Percentiles rank a stretch among this genome's conserved stretches.
phyloP scores from a whole-genome alignment of 2,113 vertebrate genomes.

The Ptychochromis oligacanthus region DNA sequence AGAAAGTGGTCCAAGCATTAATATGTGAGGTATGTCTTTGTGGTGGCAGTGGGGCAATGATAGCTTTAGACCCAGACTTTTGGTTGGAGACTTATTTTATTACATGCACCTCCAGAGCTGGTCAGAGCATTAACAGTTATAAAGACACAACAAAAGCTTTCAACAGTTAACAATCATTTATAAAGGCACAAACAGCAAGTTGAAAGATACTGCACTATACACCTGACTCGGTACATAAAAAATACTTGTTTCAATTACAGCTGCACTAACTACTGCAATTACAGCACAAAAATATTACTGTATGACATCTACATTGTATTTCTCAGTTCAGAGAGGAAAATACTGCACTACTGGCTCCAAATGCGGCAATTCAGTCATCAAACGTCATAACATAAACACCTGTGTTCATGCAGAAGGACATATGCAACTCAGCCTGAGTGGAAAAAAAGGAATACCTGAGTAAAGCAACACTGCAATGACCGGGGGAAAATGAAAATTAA shows the following conservation, averaged over 20 bases:
- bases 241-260: conserved; percentile 65
- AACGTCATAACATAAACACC: conserved; percentile 52
- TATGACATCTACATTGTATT: conserved; percentile 45
- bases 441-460: conserved; percentile 69
- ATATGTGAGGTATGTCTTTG: neutral
- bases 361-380: conserved; percentile 31
- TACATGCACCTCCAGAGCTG: conserved; percentile 79
- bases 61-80: neutral
- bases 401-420: conserved; percentile 64
- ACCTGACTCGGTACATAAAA: conserved; percentile 56
- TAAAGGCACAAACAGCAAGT: conserved; percentile 73
- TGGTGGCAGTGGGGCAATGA: neutral
- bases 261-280: conserved; percentile 64
- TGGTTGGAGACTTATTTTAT: conserved; percentile 70
- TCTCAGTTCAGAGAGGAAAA: conserved; percentile 50
- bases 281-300: conserved; percentile 67
- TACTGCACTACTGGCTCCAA: conserved; percentile 55
- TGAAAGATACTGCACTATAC: conserved; percentile 63
- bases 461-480: conserved; percentile 62
- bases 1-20: neutral
- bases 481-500: neutral
- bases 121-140: conserved; percentile 66
- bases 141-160: conserved; percentile 66
- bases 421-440: conserved; percentile 63
- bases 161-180: conserved; percentile 65